A percentile compares a stretch with the other conserved stretches of the same genome.
Conservation (phyloP, 1,140 invertebrate species). For the Augochlora pura region DNA sequence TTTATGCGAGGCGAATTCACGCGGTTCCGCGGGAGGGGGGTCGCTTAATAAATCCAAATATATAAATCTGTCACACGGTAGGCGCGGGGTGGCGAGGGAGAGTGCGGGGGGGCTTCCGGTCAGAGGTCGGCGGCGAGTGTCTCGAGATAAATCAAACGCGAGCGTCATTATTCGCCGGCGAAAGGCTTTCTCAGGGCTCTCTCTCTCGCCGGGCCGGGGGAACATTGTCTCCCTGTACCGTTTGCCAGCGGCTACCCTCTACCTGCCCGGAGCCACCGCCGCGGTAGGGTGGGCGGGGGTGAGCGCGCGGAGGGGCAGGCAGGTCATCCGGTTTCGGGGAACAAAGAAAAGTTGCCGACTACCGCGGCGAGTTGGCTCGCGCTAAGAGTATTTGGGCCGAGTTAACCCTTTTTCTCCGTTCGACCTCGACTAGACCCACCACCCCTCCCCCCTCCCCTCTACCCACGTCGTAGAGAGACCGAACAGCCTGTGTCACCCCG, state of each 20-base stretch:
- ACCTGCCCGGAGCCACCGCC: background rate
- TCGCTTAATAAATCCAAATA: conserved; percentile 20
- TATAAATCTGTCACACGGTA: conserved; percentile 25
- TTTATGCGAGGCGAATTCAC: background rate
- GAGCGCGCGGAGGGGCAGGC: background rate
- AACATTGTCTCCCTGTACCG: conserved; percentile 56
- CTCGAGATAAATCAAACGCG: conserved; percentile 40
- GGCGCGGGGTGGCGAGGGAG: too few species aligned
- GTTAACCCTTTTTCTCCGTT: conserved; percentile 62
- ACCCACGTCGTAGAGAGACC: background rate
- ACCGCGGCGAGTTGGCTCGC: conserved; percentile 54
- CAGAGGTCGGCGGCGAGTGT: conserved; percentile 18
- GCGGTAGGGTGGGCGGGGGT: too few species aligned
- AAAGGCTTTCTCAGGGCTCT: conserved; percentile 48
- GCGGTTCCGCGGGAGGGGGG: conserved; percentile 4
- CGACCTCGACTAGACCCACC: conserved; percentile 18
- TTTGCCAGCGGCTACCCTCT: conserved; percentile 32
- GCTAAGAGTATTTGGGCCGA: conserved; percentile 56
- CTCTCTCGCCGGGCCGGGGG: conserved; percentile 17
- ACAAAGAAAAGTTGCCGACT: conserved; percentile 63
- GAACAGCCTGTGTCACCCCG: background rate
- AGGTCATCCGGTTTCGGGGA: conserved; percentile 46
- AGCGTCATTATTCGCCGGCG: conserved; percentile 49
- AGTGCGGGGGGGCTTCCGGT: conserved; percentile 5
- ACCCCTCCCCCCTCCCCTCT: too few species aligned